Base-by-base conservation (phyloP, 2,113 vertebrate genomes). In the Sceloporus undulatus region DNA sequence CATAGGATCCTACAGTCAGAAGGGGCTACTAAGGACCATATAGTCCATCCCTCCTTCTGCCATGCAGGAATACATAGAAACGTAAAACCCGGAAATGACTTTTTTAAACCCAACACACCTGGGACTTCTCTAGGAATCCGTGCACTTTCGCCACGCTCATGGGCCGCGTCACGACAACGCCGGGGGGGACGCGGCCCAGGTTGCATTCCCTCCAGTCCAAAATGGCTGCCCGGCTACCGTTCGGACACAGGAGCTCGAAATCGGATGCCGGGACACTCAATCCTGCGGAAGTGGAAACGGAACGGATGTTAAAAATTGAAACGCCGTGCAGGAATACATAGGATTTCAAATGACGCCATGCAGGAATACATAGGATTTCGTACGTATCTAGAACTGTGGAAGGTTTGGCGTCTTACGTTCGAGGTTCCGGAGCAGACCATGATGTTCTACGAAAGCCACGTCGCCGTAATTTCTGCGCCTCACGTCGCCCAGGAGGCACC, bases 401-500 rank as follows among this genome's bases (percentile, higher is more conserved):
- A 34, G 34, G 34, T 34, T 34, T 34, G 34, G 34, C 34, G 34
- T 34, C 34, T 97, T 93, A 98, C 98, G 95, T 75, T 97, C 82
- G 91, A 98, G 98, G 93, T 98, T 98, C 85, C 94, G 92, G 42
- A 97, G 96, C 56, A 98, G 95, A 90, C 96, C 98, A 87, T 97
- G 97, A 56, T 98, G 97, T 93, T 98, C 98, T 71, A 98, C 93
- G 86, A 98, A 98, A 86, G 98, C 98, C 71, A 98, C 97, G 34
- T 98, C 98, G 29, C 98, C 98, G 1, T 97, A 98, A 93, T 96
- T 98, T 93, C 97, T 98, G 73, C 98, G 97, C 88, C 91, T 97
- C 83, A 92, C 94, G 94, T 98, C 98, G 91, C 98, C 98, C 91
- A 98, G 96, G 79, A 98, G 94, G 89, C 98, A 98, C 92, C 98